Evolutionary conservation across 2,113 vertebrate species (phyloP).

Genomic region (Trinectes maculatus): DNA sequence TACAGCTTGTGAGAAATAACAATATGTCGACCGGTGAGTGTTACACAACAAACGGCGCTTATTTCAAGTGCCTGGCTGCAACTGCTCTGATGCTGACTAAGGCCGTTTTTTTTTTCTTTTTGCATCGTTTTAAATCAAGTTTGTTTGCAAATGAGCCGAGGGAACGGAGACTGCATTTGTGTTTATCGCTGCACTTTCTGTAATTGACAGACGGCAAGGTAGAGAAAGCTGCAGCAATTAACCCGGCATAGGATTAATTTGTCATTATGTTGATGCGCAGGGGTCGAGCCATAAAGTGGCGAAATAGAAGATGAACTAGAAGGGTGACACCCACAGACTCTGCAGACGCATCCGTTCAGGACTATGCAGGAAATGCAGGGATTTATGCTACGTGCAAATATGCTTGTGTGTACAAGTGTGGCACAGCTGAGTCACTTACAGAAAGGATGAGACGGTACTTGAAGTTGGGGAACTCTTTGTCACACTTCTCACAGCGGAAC

Average conservation of each 20-base stretch:
- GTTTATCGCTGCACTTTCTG: not conserved
- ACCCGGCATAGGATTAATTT: constrained; percentile 15
- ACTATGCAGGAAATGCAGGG: not conserved
- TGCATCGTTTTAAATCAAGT: not conserved
- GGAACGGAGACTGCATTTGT: constrained; percentile 1
- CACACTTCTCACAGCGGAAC: constrained; percentile 96
- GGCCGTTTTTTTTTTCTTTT: constrained; percentile 39
- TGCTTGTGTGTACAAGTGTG: not conserved
- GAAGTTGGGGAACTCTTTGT: constrained; percentile 95
- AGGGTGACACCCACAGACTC: not conserved
- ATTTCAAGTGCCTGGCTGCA: constrained; percentile 51
- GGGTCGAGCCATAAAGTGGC: not conserved
- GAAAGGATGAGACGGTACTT: constrained; percentile 97
- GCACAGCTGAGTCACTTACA: constrained; percentile 80
- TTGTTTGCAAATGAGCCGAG: constrained; percentile 30
- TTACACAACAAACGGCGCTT: constrained; percentile 58
- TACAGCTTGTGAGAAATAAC: constrained; percentile 43
- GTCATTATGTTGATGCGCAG: constrained; percentile 1
- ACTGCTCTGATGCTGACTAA: constrained; percentile 31
- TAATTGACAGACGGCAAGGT: not conserved
- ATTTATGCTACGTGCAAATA: not conserved
- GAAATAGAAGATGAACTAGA: not conserved
- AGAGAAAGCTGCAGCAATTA: constrained; percentile 26
- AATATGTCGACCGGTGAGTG: constrained; percentile 40
- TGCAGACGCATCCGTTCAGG: constrained; percentile 5